Conservation (phyloP, 1,140 invertebrate genomes). For the Neotoxoptera formosana region DNA sequence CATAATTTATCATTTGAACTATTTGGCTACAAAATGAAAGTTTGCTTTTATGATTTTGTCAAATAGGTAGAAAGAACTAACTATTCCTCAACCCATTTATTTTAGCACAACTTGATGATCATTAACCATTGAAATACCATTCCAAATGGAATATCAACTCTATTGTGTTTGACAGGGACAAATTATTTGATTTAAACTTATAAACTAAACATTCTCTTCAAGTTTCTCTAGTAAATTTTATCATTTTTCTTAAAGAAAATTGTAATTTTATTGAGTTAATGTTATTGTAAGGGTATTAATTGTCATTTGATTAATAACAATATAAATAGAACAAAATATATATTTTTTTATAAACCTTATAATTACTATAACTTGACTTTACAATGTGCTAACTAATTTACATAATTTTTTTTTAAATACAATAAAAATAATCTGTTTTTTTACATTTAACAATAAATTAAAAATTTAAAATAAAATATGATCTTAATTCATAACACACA, state of each 20-base stretch:
- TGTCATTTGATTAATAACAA: not conserved
- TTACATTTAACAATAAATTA: not conserved
- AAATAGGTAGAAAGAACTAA: not conserved
- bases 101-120: not conserved
- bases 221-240: too few species aligned
- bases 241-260: too few species aligned
- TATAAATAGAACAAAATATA: not conserved
- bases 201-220: too few species aligned
- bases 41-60: not conserved
- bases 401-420: not conserved
- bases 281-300: not conserved
- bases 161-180: not conserved
- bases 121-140: not conserved
- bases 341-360: not conserved
- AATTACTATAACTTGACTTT: slow-evolving; percentile 6
- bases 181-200: not conserved
- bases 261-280: too few species aligned
- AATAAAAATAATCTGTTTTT: not conserved
- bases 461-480: slow-evolving; percentile 33
- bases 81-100: not conserved
- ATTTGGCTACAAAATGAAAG: not conserved
- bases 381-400: not conserved
- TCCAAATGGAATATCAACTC: not conserved
- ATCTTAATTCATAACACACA: slow-evolving; percentile 21
- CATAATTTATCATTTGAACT: not conserved